Conservation (phyloP, 1,140 invertebrate species). For the Argopecten irradians region DNA sequence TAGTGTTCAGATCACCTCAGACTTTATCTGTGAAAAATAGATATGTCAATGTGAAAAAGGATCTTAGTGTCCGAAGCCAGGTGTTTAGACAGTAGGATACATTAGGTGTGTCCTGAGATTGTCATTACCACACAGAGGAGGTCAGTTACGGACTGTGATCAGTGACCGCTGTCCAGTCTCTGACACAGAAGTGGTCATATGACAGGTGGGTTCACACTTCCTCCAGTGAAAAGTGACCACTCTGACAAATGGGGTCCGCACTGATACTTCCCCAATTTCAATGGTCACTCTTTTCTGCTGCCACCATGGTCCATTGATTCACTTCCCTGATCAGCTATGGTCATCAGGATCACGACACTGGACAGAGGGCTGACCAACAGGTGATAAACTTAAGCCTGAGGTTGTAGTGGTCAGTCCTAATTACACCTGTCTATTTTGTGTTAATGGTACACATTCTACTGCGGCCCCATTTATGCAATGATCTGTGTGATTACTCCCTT, state of each 20-base stretch:
- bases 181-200: not conserved
- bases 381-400: not conserved
- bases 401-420: constrained; percentile 6
- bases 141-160: not conserved
- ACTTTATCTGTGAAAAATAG: not conserved
- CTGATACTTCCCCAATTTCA: not conserved
- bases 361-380: not conserved
- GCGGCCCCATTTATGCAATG: not conserved
- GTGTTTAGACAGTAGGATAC: not conserved
- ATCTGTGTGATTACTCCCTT: constrained; percentile 8
- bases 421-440: not conserved
- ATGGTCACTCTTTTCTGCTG: not conserved
- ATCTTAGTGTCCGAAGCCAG: not conserved
- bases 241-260: not conserved
- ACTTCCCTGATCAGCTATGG: constrained; percentile 1
- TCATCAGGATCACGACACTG: not conserved
- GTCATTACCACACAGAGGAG: constrained; percentile 2
- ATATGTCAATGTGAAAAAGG: not conserved
- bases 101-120: not conserved
- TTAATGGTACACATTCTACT: constrained; percentile 10
- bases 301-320: not conserved
- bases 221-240: not conserved
- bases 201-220: constrained; percentile 14
- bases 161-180: not conserved
- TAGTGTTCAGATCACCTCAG: not conserved